Conservation (phyloP, 2,113 vertebrate genomes). For the Pogona vitticeps region DNA sequence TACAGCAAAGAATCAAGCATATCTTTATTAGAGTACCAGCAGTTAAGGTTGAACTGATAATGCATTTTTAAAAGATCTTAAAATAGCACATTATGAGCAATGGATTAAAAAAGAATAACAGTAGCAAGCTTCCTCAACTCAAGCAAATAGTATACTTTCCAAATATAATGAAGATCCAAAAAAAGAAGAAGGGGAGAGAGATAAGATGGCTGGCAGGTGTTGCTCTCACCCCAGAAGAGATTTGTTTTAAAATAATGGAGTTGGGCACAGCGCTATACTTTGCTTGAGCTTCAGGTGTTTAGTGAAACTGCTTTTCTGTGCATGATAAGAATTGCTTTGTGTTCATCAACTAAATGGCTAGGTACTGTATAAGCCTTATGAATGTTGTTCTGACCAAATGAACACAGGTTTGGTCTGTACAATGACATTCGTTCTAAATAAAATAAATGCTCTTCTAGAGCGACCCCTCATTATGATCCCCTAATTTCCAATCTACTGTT, state of each 20-base stretch:
- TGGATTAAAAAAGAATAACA: neutral
- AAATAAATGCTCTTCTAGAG: too few relatives aligned
- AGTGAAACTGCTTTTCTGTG: neutral
- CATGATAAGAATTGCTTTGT: neutral
- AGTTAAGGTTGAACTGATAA: slow-evolving; percentile 10
- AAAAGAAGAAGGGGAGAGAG: too few relatives aligned
- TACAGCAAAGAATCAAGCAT: slow-evolving; percentile 1
- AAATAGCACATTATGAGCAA: neutral
- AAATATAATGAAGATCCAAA: neutral
- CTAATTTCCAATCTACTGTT: too few relatives aligned
- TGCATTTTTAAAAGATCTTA: neutral
- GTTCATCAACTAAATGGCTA: neutral
- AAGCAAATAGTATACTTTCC: neutral
- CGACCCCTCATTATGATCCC: too few relatives aligned
- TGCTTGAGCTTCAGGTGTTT: neutral
- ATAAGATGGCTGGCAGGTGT: neutral
- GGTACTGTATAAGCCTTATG: neutral
- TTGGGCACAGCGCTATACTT: neutral
- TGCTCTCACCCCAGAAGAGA: neutral
- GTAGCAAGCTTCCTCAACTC: neutral
- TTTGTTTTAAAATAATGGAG: neutral
- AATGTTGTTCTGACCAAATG: neutral
- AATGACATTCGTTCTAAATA: neutral
- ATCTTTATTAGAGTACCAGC: neutral
- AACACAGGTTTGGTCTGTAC: neutral